A percentile compares a stretch with the other conserved stretches of the same genome.
Evolutionary conservation across 2,797 vertebrate genomes (phyloP).

Genomic region (Trichosurus vulpecula): DNA sequence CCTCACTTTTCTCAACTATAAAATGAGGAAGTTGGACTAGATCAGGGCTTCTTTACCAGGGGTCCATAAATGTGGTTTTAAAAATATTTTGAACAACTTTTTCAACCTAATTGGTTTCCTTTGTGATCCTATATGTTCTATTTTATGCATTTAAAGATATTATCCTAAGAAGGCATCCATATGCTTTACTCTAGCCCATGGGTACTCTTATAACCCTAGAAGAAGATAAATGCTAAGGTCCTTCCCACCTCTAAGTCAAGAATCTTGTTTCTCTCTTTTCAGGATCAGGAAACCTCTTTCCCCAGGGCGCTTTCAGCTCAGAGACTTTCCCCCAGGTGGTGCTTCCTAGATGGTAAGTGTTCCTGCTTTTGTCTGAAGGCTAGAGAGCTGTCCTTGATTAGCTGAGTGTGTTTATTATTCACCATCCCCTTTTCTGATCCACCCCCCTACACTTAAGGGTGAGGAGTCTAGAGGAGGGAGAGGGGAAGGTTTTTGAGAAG

Average conservation of each 20-base stretch:
- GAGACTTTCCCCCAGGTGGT: constrained; percentile 95
- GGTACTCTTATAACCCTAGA: background rate
- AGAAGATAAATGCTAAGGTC: background rate
- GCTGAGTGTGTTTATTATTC: background rate
- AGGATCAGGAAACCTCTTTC: constrained; percentile 87
- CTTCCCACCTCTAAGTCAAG: background rate
- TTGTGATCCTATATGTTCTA: background rate
- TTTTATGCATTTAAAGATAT: background rate
- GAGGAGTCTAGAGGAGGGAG: background rate
- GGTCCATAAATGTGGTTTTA: background rate
- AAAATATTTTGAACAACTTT: background rate
- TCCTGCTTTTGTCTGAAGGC: background rate
- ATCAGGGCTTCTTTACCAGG: background rate
- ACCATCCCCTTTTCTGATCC: background rate
- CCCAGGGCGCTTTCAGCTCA: constrained; percentile 90
- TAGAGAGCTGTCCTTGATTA: no score
- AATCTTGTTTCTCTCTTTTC: constrained; percentile 64
- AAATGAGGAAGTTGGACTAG: background rate
- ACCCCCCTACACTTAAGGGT: background rate
- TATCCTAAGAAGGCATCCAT: background rate
- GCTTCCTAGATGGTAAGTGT: constrained; percentile 97
- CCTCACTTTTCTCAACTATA: background rate
- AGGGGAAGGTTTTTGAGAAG: background rate
- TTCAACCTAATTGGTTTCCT: background rate
- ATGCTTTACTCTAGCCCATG: background rate